Conservation (phyloP, 2,888 invertebrate species). For the Gibbula magus region DNA sequence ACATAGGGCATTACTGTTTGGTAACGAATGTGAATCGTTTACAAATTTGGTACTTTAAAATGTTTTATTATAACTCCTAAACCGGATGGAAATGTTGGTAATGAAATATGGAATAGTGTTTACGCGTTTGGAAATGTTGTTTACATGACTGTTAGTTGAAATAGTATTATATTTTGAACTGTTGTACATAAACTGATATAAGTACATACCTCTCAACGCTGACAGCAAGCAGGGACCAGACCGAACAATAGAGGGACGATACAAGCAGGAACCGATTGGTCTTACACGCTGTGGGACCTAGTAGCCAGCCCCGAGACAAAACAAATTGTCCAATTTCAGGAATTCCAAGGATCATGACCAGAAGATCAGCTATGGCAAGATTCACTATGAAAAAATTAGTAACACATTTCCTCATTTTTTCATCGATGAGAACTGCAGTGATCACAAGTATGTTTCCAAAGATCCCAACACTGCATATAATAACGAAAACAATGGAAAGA, state of each 20-base stretch:
- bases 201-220: conserved; percentile 75
- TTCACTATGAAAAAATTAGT: conserved; percentile 74
- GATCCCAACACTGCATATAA: conserved; percentile 70
- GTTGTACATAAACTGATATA: background rate
- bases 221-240: conserved; percentile 75
- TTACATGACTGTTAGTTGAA: no score
- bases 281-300: conserved; percentile 72
- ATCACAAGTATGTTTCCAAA: conserved; percentile 73
- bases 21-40: no score
- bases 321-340: conserved; percentile 73
- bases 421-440: conserved; percentile 68
- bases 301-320: conserved; percentile 70
- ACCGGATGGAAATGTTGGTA: no score
- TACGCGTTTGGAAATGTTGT: no score
- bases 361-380: conserved; percentile 72
- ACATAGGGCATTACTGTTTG: no score
- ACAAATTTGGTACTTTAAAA: no score
- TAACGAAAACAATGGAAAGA: conserved; percentile 69
- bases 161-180: background rate
- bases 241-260: conserved; percentile 75
- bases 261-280: conserved; percentile 74
- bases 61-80: no score
- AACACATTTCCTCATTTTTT: conserved; percentile 71
- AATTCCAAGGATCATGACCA: conserved; percentile 71
- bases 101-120: no score